Evolutionary conservation across 2,888 invertebrate genomes (phyloP), one percentile per base, ranked within the genome.

Genomic region (Plebejus argus): DNA sequence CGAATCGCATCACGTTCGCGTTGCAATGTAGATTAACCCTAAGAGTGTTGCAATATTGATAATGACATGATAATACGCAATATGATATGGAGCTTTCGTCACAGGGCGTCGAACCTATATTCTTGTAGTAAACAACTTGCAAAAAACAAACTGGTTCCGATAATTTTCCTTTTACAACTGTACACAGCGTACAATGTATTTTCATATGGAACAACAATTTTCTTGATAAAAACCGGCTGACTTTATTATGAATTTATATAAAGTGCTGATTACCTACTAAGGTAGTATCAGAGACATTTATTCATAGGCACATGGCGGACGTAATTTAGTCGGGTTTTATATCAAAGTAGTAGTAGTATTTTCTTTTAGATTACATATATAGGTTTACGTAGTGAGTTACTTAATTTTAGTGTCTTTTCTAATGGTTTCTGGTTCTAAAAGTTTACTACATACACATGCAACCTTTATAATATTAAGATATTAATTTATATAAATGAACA

Each of bases 21-120:
- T 18, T 18, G 18, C 1, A 53, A 18, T 53, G 3, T 53, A 15
- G 53, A 18, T 53, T 53, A 53, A 18, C 53, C 61, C n/a, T 20
- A 58, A 20, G 10, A 58, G 20, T 58, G n/a, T 58, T 61, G 23
- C 23, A 61, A 28, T 28, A 28, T 28, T 28, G 28, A 28, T 28
- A n/a, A n/a, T n/a, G n/a, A n/a, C n/a, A n/a, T n/a, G n/a, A n/a
- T n/a, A 61, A 66, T 33, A 33, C 28, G 66, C 66, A 66, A 66
- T 66, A 66, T 23, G 61, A 66, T 66, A 66, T 28, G 15, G 12
- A 23, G 61, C 61, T 66, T 28, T 66, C 61, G 61, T 66, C 61
- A 66, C 3, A 66, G 66, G 66, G 66, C 66, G 28, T 33, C 66
- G 66, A 66, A 66, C 66, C 15, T 66, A 66, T 66, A 66, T 61